A percentile compares a stretch with the other conserved stretches of the same genome.
Conservation (phyloP, 2,888 invertebrate genomes). For the Phasia obesa region DNA sequence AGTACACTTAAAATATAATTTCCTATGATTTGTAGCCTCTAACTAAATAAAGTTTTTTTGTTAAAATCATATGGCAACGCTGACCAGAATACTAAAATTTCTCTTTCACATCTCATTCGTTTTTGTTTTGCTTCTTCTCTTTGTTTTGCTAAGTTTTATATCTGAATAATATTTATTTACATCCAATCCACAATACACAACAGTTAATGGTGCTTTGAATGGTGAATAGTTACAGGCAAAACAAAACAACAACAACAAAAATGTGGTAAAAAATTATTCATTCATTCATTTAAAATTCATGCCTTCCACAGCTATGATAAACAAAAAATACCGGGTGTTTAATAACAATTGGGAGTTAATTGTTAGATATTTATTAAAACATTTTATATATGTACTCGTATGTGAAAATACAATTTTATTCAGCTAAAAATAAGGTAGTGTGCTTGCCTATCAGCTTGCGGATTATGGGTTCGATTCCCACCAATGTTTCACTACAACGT, state of each 20-base stretch:
- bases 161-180: neutral
- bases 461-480: too few relatives aligned
- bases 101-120: neutral
- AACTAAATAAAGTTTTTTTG: too few relatives aligned
- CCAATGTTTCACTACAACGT: too few relatives aligned
- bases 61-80: too few relatives aligned
- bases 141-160: neutral
- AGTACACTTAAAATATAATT: too few relatives aligned
- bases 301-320: neutral
- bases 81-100: neutral
- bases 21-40: too few relatives aligned
- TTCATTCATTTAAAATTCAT: slow-evolving; percentile 22
- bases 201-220: neutral
- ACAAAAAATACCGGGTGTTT: slow-evolving; percentile 6
- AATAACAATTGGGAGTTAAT: neutral
- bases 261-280: slow-evolving; percentile 1
- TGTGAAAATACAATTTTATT: too few relatives aligned
- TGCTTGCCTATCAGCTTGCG: too few relatives aligned
- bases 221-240: neutral
- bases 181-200: slow-evolving; percentile 14
- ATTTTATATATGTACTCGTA: too few relatives aligned
- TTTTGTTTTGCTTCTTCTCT: neutral
- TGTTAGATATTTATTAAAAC: too few relatives aligned
- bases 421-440: too few relatives aligned
- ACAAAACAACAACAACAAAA: neutral